Evolutionary conservation across 92 coral and sea anemone genomes (phyloP), one percentile per base, ranked within the genome.

Genomic region (Umimayanthus kanabou): DNA sequence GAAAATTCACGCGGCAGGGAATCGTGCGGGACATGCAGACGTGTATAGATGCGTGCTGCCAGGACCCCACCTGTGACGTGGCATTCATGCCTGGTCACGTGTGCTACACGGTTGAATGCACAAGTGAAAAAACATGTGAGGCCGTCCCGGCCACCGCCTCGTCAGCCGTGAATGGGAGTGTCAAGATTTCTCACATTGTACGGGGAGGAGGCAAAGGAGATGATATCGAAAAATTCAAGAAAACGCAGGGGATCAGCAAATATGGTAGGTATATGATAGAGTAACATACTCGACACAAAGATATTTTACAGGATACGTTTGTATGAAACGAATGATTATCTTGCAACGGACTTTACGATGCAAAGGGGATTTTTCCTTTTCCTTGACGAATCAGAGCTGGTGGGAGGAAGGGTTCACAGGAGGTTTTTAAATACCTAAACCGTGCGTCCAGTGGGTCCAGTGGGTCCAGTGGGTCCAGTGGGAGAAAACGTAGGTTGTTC

Each of bases 11-110:
- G 50, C 96, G 96, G 77, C 94, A 95, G 22, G 99, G 99, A 39
- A 92, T 92, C 77, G 92, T 97, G 85, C 94, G 98, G 64, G 99
- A 97, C 94, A 97, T 97, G 99, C 99, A 97, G 87, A 97, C 99
- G 4, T 97, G 99, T 76, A 89, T 97, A 15, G 99, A 97, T 76
- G 99, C 98, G 55, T 97, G 99, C 67, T 97, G 99, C 85, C 99
- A 97, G 80, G 99, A 97, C 4, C 85, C 89, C 39, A 64, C 87
- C 45, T 96, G 99, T 90, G 94, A 93, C 90, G 99, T 97, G 11
- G 99, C 99, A 13, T 97, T 97, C 81, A 97, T 97, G 99, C 97
- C 99, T 0, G 96, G 95, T 45, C 89, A 90, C 79, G 90, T 93
- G 85, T 97, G 99, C 49, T 97, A 97, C 79, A 93, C 98, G 64